Conservation (phyloP, 2,797 vertebrate genomes). For the Hippopotamyrus pictus region DNA sequence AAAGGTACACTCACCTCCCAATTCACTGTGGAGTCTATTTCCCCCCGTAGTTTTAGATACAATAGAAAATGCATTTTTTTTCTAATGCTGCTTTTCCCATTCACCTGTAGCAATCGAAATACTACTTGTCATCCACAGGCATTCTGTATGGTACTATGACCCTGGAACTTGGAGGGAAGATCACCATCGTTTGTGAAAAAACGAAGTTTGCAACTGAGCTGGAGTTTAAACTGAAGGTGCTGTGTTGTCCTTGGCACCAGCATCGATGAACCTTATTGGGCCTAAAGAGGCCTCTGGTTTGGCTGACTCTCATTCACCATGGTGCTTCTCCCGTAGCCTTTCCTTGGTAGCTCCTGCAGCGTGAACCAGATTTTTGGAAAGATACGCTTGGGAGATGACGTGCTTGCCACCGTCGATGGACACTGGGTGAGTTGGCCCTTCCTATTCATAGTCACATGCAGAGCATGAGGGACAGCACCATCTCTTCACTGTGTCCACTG, state of each 20-base stretch:
- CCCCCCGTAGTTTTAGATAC: background rate
- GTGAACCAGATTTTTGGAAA: conserved; percentile 91
- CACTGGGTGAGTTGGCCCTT: conserved; percentile 75
- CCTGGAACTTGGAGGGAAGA: conserved; percentile 90
- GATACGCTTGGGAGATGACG: conserved; percentile 75
- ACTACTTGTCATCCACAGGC: conserved; percentile 53
- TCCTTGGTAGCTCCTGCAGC: conserved; percentile 75
- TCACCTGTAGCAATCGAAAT: background rate
- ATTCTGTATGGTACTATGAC: conserved; percentile 93
- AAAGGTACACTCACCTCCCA: conserved; percentile 66
- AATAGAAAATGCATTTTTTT: background rate
- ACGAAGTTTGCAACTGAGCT: conserved; percentile 77
- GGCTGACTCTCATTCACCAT: background rate
- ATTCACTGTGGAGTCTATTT: background rate
- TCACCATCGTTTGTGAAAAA: conserved; percentile 85
- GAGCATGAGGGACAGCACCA: background rate
- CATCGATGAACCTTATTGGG: background rate
- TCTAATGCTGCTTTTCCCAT: background rate
- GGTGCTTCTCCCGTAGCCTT: conserved; percentile 64
- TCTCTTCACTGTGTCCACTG: background rate
- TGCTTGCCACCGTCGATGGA: conserved; percentile 75
- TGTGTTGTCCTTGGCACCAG: background rate
- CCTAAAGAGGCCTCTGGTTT: background rate
- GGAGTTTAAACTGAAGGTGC: conserved; percentile 94
- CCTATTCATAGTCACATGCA: background rate